These are phyloP conservation scores for Stylophora pistillata DNA, from an alignment of 64 coral and sea anemone species.

Conservation along the genomic window DNA sequence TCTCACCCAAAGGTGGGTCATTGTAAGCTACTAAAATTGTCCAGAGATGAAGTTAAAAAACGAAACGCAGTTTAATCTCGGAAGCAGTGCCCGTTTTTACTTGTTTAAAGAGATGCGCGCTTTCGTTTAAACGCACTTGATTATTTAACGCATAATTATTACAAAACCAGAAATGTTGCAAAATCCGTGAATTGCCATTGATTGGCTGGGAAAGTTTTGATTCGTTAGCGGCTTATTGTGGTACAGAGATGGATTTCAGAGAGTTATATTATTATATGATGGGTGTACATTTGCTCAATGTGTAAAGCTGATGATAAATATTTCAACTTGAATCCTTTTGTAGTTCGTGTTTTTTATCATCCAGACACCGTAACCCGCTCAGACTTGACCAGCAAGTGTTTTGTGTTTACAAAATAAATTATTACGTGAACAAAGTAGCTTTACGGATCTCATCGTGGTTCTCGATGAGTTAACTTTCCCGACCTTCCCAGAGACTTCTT, in stretches of 20 bases:
- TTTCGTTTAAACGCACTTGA: not conserved
- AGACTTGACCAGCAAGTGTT: not conserved
- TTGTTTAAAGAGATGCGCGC: not conserved
- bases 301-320: not conserved
- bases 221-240: not conserved
- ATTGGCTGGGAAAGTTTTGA: not conserved
- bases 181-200: not conserved
- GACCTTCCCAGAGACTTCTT: too few species aligned
- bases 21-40: not conserved
- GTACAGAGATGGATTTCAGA: not conserved
- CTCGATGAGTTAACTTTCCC: too few species aligned
- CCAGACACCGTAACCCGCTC: not conserved
- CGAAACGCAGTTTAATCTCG: not conserved
- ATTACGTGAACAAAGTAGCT: too few species aligned
- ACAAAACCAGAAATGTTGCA: not conserved
- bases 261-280: not conserved
- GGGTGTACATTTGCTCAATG: not conserved
- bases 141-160: not conserved
- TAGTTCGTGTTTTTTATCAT: not conserved
- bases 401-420: too few species aligned
- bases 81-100: not conserved
- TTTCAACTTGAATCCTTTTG: not conserved
- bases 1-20: not conserved
- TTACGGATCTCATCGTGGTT: too few species aligned
- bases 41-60: not conserved